These are phyloP conservation scores for Cladopsammia gracilis DNA, from an alignment of 64 coral and sea anemone genomes.

Conservation along the genomic window DNA sequence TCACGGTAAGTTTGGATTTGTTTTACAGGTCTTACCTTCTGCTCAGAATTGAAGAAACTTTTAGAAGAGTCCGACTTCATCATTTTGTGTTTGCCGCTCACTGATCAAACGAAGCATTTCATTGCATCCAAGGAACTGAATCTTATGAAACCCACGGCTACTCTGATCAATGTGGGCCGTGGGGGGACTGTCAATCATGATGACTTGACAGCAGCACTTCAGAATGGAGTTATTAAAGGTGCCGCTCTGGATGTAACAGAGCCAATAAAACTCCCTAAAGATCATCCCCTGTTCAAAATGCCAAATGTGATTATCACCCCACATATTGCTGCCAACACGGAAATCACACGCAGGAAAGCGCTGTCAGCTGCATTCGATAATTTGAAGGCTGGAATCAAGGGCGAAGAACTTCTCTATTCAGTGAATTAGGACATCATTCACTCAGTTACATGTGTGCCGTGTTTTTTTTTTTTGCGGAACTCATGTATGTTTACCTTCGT, in stretches of 20 bases:
- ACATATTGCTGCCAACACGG: conserved; percentile 43
- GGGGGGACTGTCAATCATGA: conserved; percentile 66
- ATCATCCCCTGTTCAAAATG: conserved; percentile 68
- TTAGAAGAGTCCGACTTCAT: conserved; percentile 69
- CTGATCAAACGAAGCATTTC: conserved; percentile 57
- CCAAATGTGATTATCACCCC: conserved; percentile 74
- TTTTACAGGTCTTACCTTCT: conserved; percentile 64
- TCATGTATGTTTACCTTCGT: too few species aligned
- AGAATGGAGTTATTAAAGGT: conserved; percentile 65
- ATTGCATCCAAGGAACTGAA: conserved; percentile 53
- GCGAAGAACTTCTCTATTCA: not conserved
- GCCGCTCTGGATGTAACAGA: conserved; percentile 70
- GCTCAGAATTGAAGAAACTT: conserved; percentile 60
- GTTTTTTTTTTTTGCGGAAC: not conserved
- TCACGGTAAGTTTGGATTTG: not conserved
- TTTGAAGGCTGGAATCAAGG: conserved; percentile 29
- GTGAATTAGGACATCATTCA: not conserved
- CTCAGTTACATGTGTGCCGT: not conserved
- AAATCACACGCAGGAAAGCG: not conserved
- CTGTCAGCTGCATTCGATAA: not conserved
- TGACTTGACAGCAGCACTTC: conserved; percentile 58
- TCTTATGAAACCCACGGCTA: conserved; percentile 74
- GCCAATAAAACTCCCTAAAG: conserved; percentile 49
- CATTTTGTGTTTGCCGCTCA: conserved; percentile 33
- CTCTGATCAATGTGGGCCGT: conserved; percentile 62